Percentiles rank a stretch among this genome's conserved stretches.
phyloP scores from a whole-genome alignment of 2,888 invertebrate genomes.

The Pomacea canaliculata region DNA sequence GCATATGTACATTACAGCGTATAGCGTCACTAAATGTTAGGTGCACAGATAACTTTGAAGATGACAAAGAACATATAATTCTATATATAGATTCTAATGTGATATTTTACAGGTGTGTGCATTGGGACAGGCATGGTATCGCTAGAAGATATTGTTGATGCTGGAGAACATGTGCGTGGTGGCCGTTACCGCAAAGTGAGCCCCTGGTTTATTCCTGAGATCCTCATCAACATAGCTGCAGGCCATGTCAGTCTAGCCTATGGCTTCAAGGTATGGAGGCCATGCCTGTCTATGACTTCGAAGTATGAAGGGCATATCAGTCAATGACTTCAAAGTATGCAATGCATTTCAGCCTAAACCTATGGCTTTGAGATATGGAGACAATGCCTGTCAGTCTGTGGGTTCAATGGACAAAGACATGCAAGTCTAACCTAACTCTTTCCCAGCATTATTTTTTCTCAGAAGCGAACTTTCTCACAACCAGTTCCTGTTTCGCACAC shows the following conservation, averaged over 20 bases:
- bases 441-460: no score
- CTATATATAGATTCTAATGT: not conserved
- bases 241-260: slow-evolving; percentile 93
- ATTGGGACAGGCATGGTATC: slow-evolving; percentile 97
- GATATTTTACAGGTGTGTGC: slow-evolving; percentile 80
- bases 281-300: no score
- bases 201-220: slow-evolving; percentile 94
- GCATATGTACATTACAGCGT: not conserved
- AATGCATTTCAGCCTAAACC: no score
- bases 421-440: no score
- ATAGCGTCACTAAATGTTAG: not conserved
- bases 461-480: no score
- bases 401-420: no score
- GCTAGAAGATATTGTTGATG: slow-evolving; percentile 85
- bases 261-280: slow-evolving; percentile 74
- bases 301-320: no score
- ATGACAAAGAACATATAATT: not conserved
- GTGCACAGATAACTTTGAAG: not conserved
- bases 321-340: no score
- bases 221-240: slow-evolving; percentile 94
- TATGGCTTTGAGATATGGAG: no score
- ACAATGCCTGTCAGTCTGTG: no score
- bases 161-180: slow-evolving; percentile 79
- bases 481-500: no score
- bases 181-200: slow-evolving; percentile 90